phyloP scores from a whole-genome alignment of 2,113 vertebrate genomes.

The Cochlearius cochlearius region DNA sequence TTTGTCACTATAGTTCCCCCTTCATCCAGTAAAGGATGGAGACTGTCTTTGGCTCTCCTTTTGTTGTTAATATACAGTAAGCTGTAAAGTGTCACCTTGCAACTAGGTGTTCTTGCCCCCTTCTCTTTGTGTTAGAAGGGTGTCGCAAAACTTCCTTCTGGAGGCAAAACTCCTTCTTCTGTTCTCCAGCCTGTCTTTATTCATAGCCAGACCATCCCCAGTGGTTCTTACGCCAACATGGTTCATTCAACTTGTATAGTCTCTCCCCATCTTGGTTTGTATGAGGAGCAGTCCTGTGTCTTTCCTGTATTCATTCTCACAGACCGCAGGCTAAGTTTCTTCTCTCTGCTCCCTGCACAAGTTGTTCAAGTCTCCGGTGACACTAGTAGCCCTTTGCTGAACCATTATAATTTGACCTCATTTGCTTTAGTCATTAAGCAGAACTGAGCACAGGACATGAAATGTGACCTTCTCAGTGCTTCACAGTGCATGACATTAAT shows the following conservation, averaged over 20 bases:
- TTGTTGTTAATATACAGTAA: not conserved
- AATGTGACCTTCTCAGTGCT: not conserved
- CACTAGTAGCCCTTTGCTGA: not conserved
- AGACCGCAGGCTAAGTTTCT: not conserved
- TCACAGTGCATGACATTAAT: not conserved
- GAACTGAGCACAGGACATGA: not conserved
- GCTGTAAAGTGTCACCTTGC: not conserved
- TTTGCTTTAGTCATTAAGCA: not conserved
- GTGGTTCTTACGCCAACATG: not conserved
- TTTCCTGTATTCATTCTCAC: not conserved
- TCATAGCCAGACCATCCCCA: not conserved
- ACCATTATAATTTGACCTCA: not conserved
- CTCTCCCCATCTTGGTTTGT: not conserved
- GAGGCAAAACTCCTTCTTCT: not conserved
- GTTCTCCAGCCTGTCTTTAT: not conserved
- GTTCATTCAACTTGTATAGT: rapidly evolving
- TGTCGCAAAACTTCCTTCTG: not conserved
- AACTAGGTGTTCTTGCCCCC: not conserved
- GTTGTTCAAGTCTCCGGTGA: not conserved
- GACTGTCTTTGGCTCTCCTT: too few species aligned
- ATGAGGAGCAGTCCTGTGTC: not conserved
- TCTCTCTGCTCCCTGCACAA: not conserved
- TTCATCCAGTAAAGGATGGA: too few species aligned
- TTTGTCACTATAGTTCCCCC: too few species aligned
- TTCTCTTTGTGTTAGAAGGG: not conserved